Conservation (phyloP, 2,888 invertebrate species). For the Cheiracanthium punctorium region DNA sequence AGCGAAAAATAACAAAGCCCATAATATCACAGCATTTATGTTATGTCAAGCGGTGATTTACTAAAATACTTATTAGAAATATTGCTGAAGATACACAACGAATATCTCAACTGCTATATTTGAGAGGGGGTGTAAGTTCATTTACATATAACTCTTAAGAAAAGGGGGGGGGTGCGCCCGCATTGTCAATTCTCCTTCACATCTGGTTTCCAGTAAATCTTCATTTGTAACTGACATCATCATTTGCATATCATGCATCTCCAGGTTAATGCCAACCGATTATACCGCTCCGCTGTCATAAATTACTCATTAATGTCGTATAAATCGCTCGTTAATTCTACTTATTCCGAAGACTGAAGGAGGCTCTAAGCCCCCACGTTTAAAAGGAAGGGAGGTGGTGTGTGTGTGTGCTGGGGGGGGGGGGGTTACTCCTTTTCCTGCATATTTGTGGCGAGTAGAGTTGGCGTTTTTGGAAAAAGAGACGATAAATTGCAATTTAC, state of each 20-base stretch:
- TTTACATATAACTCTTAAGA: constrained; percentile 50
- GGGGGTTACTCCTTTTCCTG: background rate
- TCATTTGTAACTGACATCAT: constrained; percentile 70
- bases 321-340: constrained; percentile 70
- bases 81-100: background rate
- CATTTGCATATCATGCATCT: constrained; percentile 69
- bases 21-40: background rate
- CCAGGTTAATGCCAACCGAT: constrained; percentile 66
- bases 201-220: constrained; percentile 66
- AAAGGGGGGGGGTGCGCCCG: constrained; percentile 8
- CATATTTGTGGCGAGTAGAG: background rate
- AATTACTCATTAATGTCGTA: constrained; percentile 70
- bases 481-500: constrained; percentile 6
- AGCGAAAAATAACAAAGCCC: background rate
- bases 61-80: constrained; percentile 10
- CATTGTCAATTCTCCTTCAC: constrained; percentile 58
- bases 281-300: constrained; percentile 66
- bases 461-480: background rate
- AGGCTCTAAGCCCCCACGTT: background rate
- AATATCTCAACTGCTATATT: background rate
- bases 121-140: constrained; percentile 24
- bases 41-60: constrained; percentile 1
- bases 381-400: background rate
- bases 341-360: constrained; percentile 53
- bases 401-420: too few species aligned